Conservation (phyloP, 2,797 vertebrate genomes). For the Aldrovandia affinis region DNA sequence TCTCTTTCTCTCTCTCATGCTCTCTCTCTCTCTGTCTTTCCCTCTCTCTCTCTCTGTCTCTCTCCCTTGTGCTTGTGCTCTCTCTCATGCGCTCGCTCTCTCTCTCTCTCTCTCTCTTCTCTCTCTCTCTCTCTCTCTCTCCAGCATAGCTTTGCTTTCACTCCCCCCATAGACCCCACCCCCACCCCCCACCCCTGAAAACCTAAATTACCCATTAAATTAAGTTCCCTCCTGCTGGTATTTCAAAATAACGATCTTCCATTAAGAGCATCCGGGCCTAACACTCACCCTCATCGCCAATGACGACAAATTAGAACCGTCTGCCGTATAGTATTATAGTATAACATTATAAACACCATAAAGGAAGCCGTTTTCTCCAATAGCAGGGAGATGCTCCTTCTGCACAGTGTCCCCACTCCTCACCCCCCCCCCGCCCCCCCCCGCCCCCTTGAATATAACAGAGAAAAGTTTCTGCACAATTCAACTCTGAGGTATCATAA, state of each 20-base stretch:
- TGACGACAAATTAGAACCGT: neutral
- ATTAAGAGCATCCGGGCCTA: neutral
- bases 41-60: neutral
- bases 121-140: neutral
- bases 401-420: too few species aligned
- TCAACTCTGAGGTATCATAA: too few species aligned
- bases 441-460: too few species aligned
- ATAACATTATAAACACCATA: slow-evolving; percentile 14
- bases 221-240: slow-evolving; percentile 8
- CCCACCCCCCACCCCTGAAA: neutral
- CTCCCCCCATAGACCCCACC: neutral
- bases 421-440: too few species aligned
- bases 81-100: too few species aligned
- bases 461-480: too few species aligned
- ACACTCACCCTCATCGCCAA: neutral
- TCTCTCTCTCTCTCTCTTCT: neutral
- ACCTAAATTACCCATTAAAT: slow-evolving; percentile 16
- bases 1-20: neutral
- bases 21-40: neutral
- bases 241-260: slow-evolving; percentile 8
- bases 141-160: neutral
- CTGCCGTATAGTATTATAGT: neutral
- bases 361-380: neutral
- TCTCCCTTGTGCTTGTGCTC: too few species aligned
- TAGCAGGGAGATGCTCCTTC: too few species aligned